These are phyloP conservation scores for Caenorhabditis sp. DNA, from an alignment of 2,888 invertebrate species.

Conservation along the genomic window DNA sequence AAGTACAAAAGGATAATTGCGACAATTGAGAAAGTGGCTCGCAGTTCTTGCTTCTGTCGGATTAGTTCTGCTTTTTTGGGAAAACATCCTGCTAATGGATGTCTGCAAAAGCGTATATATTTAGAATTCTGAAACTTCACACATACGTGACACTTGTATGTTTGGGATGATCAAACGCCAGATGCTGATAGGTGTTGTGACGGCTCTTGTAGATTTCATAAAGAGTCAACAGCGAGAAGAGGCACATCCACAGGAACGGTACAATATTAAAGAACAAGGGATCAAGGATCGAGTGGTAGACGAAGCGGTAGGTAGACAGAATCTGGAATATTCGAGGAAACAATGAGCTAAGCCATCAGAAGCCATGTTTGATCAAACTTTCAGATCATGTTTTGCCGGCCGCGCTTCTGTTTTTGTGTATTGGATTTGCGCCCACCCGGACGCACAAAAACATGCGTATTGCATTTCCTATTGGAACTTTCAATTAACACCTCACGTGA, in stretches of 20 bases:
- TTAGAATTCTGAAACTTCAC: background rate
- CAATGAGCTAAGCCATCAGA: conserved; percentile 6
- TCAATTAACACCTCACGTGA: conserved; percentile 20
- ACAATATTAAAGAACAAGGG: conserved; percentile 75
- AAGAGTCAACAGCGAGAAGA: conserved; percentile 76
- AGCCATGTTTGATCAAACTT: conserved; percentile 24
- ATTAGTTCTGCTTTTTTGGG: conserved; percentile 69
- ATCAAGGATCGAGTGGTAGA: conserved; percentile 77
- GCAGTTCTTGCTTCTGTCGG: conserved; percentile 74
- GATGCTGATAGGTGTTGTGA: conserved; percentile 66
- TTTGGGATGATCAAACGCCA: conserved; percentile 58
- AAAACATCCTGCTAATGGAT: conserved; percentile 66
- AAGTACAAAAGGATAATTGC: conserved; percentile 77
- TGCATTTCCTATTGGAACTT: conserved; percentile 26
- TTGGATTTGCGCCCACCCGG: background rate
- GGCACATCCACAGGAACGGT: conserved; percentile 76
- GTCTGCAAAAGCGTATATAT: conserved; percentile 58
- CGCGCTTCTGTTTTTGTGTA: background rate
- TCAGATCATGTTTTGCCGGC: conserved; percentile 9
- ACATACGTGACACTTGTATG: conserved; percentile 59
- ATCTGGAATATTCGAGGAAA: no score
- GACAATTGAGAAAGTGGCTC: conserved; percentile 74
- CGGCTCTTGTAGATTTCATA: conserved; percentile 75
- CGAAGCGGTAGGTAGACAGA: conserved; percentile 75
- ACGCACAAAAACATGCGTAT: conserved; percentile 24